phyloP scores from a whole-genome alignment of 2,888 invertebrate species.

The Stictocephala bisonia region DNA sequence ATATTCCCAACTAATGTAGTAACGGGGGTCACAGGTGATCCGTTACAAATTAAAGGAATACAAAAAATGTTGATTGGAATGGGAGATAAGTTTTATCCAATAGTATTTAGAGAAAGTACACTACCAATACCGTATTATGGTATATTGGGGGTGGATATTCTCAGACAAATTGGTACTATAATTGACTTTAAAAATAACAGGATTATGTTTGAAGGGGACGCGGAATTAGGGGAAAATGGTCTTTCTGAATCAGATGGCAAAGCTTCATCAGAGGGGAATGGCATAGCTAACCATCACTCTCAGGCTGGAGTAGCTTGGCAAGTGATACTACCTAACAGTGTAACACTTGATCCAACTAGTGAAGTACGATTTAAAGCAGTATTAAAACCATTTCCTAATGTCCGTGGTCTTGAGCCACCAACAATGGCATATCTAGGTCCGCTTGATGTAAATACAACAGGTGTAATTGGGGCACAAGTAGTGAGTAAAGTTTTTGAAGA shows the following conservation, averaged over 20 bases:
- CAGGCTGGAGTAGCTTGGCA: neutral
- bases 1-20: neutral
- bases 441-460: neutral
- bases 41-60: neutral
- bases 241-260: too few relatives aligned
- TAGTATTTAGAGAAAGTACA: neutral
- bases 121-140: neutral
- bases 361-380: slow-evolving; percentile 16
- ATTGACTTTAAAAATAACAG: neutral
- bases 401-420: neutral
- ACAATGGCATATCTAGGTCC: neutral
- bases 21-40: neutral
- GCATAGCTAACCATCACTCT: slow-evolving; percentile 1
- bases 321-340: neutral
- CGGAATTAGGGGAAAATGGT: neutral
- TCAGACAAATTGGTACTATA: neutral
- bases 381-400: neutral
- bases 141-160: neutral
- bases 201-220: neutral
- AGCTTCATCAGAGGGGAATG: neutral
- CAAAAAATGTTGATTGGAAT: slow-evolving; percentile 7
- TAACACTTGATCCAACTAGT: neutral
- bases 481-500: slow-evolving; percentile 22
- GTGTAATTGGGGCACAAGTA: neutral
- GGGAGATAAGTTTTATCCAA: neutral